A percentile compares a stretch with the other conserved stretches of the same genome.
Evolutionary conservation across 1,140 invertebrate species (phyloP).

Genomic region (Temnothorax longispinosus): DNA sequence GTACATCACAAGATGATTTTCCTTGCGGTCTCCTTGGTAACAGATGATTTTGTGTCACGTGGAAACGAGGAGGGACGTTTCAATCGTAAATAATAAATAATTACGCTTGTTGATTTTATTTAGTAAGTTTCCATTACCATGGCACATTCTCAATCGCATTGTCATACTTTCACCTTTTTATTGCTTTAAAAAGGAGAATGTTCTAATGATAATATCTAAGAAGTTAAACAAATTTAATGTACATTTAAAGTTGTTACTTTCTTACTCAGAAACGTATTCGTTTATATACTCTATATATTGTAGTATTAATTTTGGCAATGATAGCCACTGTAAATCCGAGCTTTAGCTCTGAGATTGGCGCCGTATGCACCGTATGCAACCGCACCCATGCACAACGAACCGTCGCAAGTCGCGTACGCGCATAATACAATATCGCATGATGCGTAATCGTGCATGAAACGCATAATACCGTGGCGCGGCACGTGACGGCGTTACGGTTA

Average conservation of each 20-base stretch:
- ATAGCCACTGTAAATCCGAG: not conserved
- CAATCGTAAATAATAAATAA: constrained; percentile 24
- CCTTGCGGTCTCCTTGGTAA: constrained; percentile 55
- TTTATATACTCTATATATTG: not conserved
- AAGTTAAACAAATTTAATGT: not conserved
- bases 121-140: not conserved
- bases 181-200: not conserved
- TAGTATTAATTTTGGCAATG: not conserved
- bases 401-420: constrained; percentile 9
- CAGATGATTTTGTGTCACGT: constrained; percentile 33
- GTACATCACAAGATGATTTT: constrained; percentile 61
- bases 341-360: not conserved
- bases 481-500: constrained; percentile 64
- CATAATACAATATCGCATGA: constrained; percentile 61
- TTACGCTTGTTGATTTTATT: constrained; percentile 32
- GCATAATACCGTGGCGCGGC: constrained; percentile 43
- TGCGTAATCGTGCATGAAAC: constrained; percentile 66
- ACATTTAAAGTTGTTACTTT: not conserved
- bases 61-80: constrained; percentile 1
- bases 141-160: not conserved
- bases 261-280: not conserved
- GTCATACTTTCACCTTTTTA: not conserved
- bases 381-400: constrained; percentile 54
- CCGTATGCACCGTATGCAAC: constrained; percentile 1
- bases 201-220: not conserved